phyloP scores from a whole-genome alignment of 2,888 invertebrate species.

The Zaprionus bogoriensis region DNA sequence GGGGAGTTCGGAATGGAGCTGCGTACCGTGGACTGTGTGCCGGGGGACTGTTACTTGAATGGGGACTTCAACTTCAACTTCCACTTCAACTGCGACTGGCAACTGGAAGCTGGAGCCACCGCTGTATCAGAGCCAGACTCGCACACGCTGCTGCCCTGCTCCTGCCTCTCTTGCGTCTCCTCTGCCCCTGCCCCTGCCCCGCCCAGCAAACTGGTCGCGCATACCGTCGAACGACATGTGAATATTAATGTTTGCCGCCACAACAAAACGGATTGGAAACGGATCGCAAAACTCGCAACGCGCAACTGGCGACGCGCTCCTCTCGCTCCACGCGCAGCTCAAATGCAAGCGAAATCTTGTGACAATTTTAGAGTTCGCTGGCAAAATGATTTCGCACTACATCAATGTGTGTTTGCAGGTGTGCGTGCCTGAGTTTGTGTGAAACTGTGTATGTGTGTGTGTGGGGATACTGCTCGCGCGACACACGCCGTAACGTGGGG shows the following conservation, averaged over 20 bases:
- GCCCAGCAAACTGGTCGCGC: slow-evolving; percentile 42
- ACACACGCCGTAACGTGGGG: not conserved
- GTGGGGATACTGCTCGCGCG: not conserved
- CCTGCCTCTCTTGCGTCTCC: no score
- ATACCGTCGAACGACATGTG: slow-evolving; percentile 75
- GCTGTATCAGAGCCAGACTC: no score
- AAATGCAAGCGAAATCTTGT: slow-evolving; percentile 44
- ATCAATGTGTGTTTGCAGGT: no score
- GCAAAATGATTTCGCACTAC: slow-evolving; percentile 32
- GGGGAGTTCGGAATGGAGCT: not conserved
- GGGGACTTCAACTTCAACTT: slow-evolving; percentile 15
- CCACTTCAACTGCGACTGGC: not conserved
- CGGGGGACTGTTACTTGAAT: no score
- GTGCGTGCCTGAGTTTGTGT: no score
- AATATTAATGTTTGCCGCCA: slow-evolving; percentile 78
- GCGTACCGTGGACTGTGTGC: no score
- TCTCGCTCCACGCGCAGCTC: not conserved
- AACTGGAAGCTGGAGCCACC: not conserved
- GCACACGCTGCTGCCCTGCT: no score
- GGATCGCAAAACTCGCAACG: slow-evolving; percentile 29
- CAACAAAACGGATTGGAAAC: slow-evolving; percentile 47
- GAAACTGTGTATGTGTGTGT: no score
- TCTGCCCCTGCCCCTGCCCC: not conserved
- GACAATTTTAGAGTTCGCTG: slow-evolving; percentile 53
- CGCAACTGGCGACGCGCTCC: not conserved